Conservation (phyloP, 2,113 vertebrate species). For the Oryzias curvinotus region DNA sequence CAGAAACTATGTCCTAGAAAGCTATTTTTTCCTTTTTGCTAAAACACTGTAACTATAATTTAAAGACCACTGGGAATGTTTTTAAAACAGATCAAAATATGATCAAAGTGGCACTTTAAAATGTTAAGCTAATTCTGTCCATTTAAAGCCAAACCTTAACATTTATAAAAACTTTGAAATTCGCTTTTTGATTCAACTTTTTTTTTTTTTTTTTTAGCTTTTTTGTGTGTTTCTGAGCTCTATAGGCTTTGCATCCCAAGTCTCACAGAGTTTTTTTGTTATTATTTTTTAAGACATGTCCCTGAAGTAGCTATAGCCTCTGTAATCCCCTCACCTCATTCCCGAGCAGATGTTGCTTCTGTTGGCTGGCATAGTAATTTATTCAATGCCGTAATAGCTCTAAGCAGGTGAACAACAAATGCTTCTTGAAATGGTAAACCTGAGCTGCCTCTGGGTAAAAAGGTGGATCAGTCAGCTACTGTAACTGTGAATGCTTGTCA, state of each 20-base stretch:
- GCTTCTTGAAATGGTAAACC: conserved; percentile 40
- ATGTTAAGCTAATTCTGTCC: no score
- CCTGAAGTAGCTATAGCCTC: conserved; percentile 29
- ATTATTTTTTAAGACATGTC: conserved; percentile 10
- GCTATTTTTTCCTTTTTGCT: no score
- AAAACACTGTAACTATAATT: no score
- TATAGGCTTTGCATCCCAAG: background rate
- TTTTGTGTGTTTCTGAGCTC: no score
- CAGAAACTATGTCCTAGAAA: no score
- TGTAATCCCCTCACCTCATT: conserved; percentile 56
- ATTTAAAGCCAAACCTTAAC: no score
- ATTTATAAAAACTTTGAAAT: no score
- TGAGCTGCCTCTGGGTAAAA: conserved; percentile 15
- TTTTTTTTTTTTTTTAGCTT: no score
- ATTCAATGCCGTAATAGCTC: conserved; percentile 38
- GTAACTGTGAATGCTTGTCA: conserved; percentile 30
- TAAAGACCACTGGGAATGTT: no score
- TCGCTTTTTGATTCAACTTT: no score
- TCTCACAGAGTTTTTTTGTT: conserved; percentile 36
- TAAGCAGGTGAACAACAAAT: conserved; percentile 45
- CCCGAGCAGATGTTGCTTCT: conserved; percentile 54
- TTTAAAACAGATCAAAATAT: no score
- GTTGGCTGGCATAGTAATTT: conserved; percentile 50
- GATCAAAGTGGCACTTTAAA: no score
- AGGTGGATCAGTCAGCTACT: conserved; percentile 14